phyloP scores from a whole-genome alignment of 2,113 vertebrate species.

The Sebastes fasciatus region DNA sequence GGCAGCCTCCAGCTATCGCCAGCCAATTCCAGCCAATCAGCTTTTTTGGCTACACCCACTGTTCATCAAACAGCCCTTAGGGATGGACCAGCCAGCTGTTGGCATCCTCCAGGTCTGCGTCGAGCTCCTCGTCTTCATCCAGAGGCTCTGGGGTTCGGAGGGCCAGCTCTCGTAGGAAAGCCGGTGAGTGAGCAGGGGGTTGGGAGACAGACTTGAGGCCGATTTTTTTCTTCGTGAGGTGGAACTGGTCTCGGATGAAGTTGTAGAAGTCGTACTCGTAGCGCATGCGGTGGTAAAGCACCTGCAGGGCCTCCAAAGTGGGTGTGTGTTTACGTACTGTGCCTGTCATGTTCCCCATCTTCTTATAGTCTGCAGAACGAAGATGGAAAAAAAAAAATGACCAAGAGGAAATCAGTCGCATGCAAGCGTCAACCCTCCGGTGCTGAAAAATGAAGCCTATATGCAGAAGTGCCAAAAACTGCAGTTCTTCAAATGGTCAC shows the following conservation, averaged over 20 bases:
- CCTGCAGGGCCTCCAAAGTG: slow-evolving; percentile 93
- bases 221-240: slow-evolving; percentile 95
- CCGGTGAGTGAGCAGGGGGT: slow-evolving; percentile 77
- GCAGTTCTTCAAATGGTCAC: no score
- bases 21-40: slow-evolving; percentile 37
- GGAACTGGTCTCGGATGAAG: slow-evolving; percentile 96
- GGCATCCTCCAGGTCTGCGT: slow-evolving; percentile 85
- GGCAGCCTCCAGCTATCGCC: slow-evolving; percentile 48
- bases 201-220: slow-evolving; percentile 89
- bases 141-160: slow-evolving; percentile 91
- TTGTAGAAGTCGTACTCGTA: slow-evolving; percentile 98
- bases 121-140: slow-evolving; percentile 92
- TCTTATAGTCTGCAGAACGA: slow-evolving; percentile 89
- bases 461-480: no score
- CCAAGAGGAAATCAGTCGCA: not conserved
- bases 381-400: not conserved
- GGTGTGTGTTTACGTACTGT: slow-evolving; percentile 96
- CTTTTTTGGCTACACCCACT: slow-evolving; percentile 11
- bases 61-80: slow-evolving; percentile 52
- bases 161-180: slow-evolving; percentile 88
- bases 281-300: slow-evolving; percentile 95
- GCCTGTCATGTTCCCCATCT: slow-evolving; percentile 96
- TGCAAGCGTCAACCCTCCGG: no score
- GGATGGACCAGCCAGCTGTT: slow-evolving; percentile 85
- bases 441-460: no score